A percentile compares a stretch with the other conserved stretches of the same genome.
Evolutionary conservation across 2,113 vertebrate species (phyloP).

Genomic region (Nettapus auritus): DNA sequence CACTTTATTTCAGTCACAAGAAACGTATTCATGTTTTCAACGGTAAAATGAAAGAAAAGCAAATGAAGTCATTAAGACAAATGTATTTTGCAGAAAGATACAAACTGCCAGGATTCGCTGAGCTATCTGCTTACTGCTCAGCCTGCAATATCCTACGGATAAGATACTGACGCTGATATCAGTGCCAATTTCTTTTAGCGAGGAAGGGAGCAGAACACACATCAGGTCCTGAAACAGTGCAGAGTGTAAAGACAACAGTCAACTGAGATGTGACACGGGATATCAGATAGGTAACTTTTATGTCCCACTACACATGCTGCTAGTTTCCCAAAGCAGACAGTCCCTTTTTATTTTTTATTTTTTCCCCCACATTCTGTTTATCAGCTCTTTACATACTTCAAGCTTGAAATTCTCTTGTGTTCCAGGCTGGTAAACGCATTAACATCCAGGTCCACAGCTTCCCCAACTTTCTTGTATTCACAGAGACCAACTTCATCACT

Average conservation of each 20-base stretch:
- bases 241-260: background rate
- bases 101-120: background rate
- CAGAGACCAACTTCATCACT: background rate
- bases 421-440: background rate
- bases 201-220: background rate
- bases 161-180: background rate
- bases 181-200: background rate
- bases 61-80: conserved; percentile 14
- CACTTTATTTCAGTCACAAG: background rate
- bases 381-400: background rate
- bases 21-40: background rate
- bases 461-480: background rate
- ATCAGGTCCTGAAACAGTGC: background rate
- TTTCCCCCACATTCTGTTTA: conserved; percentile 1
- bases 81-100: conserved; percentile 8
- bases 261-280: background rate
- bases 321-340: background rate
- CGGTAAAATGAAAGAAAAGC: conserved; percentile 5
- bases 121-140: background rate
- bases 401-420: background rate
- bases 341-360: background rate
- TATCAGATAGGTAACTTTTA: background rate
- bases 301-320: background rate
- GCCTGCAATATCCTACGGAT: background rate
- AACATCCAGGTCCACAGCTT: background rate